Percentiles rank a stretch among this genome's conserved stretches.
These are phyloP conservation scores for Tipula vernalis DNA, from an alignment of 2,888 invertebrate genomes.

Conservation along the genomic window DNA sequence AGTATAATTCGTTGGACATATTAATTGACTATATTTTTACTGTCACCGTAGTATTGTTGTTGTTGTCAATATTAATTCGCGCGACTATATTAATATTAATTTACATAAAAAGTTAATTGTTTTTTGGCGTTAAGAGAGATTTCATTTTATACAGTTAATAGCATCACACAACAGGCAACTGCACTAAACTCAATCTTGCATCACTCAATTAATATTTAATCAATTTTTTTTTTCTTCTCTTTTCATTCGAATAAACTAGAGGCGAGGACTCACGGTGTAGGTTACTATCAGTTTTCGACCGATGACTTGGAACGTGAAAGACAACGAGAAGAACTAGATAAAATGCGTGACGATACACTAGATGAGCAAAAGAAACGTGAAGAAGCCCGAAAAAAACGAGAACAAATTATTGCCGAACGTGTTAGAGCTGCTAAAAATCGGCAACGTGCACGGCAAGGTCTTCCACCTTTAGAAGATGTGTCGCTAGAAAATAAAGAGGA, in stretches of 20 bases:
- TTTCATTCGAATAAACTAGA: conserved; percentile 41
- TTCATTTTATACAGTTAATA: not conserved
- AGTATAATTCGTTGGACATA: not conserved
- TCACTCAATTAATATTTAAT: not conserved
- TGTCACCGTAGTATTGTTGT: not conserved
- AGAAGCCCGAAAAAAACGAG: conserved; percentile 45
- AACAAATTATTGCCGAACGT: conserved; percentile 54
- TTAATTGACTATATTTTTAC: not conserved
- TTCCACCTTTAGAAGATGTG: conserved; percentile 49
- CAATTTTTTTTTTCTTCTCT: not conserved
- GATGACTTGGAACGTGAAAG: conserved; percentile 65
- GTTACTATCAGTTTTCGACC: conserved; percentile 81
- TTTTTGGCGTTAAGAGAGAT: not conserved
- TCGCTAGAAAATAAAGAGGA: conserved; percentile 10
- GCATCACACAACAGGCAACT: not conserved
- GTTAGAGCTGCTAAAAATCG: conserved; percentile 60
- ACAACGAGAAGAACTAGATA: conserved; percentile 68
- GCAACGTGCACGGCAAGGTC: conserved; percentile 57
- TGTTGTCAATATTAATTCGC: not conserved
- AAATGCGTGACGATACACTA: conserved; percentile 56
- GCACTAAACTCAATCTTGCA: not conserved
- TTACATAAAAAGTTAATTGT: not conserved
- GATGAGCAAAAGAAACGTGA: conserved; percentile 52
- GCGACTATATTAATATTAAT: not conserved
- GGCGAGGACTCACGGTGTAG: conserved; percentile 84